Conservation (phyloP, 1,140 invertebrate genomes). For the Ceratina calcarata region DNA sequence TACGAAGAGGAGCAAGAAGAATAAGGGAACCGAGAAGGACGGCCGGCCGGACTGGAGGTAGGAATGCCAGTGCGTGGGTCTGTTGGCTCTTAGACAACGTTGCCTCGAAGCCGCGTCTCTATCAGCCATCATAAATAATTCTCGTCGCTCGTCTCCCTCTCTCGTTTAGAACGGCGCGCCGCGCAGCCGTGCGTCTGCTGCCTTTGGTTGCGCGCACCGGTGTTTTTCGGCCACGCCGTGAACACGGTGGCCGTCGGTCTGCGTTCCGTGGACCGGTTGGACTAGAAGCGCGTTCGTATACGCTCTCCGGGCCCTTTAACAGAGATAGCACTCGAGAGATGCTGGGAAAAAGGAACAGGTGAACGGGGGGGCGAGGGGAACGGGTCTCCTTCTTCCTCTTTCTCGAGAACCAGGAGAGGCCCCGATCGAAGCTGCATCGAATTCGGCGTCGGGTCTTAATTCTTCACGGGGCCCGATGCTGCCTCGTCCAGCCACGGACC, state of each 20-base stretch:
- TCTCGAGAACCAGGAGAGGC: conserved; percentile 28
- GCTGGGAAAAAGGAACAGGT: conserved; percentile 56
- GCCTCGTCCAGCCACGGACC: background rate
- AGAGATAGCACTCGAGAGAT: conserved; percentile 65
- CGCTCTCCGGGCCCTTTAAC: conserved; percentile 56
- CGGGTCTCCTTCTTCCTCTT: background rate
- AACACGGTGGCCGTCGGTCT: conserved; percentile 54
- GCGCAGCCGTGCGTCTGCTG: too few relatives aligned
- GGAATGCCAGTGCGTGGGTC: conserved; percentile 77
- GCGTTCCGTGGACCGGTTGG: conserved; percentile 67
- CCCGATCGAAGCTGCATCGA: conserved; percentile 57
- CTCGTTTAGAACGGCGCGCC: conserved; percentile 20
- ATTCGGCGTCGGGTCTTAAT: conserved; percentile 62
- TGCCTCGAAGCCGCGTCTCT: conserved; percentile 77
- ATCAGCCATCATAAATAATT: conserved; percentile 81
- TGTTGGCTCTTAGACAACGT: conserved; percentile 77
- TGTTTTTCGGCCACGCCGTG: conserved; percentile 61
- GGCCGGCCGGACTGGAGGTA: conserved; percentile 55
- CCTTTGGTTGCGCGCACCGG: conserved; percentile 30
- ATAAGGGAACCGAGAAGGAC: conserved; percentile 14
- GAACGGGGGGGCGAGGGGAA: conserved; percentile 25
- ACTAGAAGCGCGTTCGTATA: conserved; percentile 58
- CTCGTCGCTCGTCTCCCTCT: conserved; percentile 52
- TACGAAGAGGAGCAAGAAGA: conserved; percentile 38
- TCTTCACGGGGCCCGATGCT: conserved; percentile 35